phyloP scores from a whole-genome alignment of 2,888 invertebrate genomes.

The Rambutsinella grinnellia region DNA sequence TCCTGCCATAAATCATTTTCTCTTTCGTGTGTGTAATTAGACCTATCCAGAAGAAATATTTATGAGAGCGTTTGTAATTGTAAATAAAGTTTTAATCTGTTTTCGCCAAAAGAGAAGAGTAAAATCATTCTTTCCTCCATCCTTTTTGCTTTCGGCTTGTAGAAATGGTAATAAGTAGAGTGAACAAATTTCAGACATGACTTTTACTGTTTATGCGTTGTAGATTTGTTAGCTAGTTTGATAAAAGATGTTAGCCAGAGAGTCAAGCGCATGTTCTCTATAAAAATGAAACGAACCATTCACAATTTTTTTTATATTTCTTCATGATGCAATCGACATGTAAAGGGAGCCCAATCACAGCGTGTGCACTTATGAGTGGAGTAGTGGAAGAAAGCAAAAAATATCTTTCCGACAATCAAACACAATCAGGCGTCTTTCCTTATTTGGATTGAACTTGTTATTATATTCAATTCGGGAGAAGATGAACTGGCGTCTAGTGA shows the following conservation, averaged over 20 bases:
- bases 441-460: constrained; percentile 21
- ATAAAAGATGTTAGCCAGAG: too few species aligned
- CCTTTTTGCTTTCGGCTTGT: too few species aligned
- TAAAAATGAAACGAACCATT: background rate
- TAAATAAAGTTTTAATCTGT: background rate
- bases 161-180: too few species aligned
- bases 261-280: background rate
- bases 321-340: background rate
- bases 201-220: too few species aligned
- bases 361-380: background rate
- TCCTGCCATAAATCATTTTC: background rate
- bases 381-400: constrained; percentile 7
- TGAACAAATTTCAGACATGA: too few species aligned
- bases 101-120: too few species aligned
- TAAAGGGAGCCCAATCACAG: constrained; percentile 17
- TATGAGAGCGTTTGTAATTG: background rate
- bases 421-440: constrained; percentile 43
- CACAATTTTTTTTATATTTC: background rate
- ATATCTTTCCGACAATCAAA: constrained; percentile 27
- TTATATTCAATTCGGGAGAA: background rate
- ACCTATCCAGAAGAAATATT: background rate
- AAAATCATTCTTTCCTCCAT: too few species aligned
- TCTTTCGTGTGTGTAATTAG: background rate
- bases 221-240: too few species aligned
- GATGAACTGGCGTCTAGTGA: constrained; percentile 16